Base-by-base conservation (phyloP, 2,888 invertebrate species). In the Keiferia lycopersicella region DNA sequence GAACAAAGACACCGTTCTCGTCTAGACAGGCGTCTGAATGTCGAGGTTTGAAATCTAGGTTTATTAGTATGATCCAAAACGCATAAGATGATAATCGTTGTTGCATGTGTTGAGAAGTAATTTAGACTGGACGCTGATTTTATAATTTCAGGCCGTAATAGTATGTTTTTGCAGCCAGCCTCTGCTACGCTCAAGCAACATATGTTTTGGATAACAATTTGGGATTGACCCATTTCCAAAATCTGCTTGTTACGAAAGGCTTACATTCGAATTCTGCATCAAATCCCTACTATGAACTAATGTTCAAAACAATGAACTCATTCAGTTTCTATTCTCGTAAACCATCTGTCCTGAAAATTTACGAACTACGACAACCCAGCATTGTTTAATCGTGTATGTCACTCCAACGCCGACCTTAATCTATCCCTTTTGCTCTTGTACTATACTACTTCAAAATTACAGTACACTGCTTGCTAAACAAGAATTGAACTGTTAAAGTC, bases 381-480 rank as follows among this genome's bases (percentile, higher is more conserved):
- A 53, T 53, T 53, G 51, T 53, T 20, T 53, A 22, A 22, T 57
- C 45, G 45, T 30, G 53, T 64, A 60, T 56, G 64, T 56, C 34
- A 56, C 7, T 6, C 56, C 26, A 18, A 50, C 30, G 53, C 53
- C 26, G 53, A 53, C 53, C 26, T 53, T 30, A 53, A 53, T 53
- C 53, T 30, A n/a, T 53, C 53, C 53, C 53, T 53, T 53, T 11
- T 16, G n/a, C 6, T 16, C n/a, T 4, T 50, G 22, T 22, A 20
- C 18, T 2, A 12, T 10, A 0, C 20, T 11, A 50, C 18, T 6
- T 18, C n/a, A 50, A 50, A n/a, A 0, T 18, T 14, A 45, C 1
- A 45, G n/a, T 45, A 45, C 45, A 45, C 16, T 45, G 45, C 12
- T 7, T 45, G 45, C 6, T 16, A 16, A n/a, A 11, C n/a, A 45